Evolutionary conservation across 2,888 invertebrate species (phyloP), one percentile per base, ranked within the genome.

Genomic region (Synergus umbraculus): DNA sequence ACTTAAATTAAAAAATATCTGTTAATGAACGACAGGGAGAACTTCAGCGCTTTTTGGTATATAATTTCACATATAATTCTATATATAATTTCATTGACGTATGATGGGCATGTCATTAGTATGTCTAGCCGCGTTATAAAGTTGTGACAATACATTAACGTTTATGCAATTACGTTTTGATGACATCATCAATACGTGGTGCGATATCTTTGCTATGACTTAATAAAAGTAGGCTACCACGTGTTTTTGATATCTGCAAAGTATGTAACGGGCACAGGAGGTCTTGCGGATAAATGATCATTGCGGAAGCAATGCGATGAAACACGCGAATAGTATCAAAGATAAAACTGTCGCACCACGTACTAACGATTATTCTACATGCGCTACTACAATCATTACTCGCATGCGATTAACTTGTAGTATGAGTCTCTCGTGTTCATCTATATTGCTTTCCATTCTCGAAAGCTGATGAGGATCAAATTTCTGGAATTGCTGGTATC

Each of bases 191-290:
- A 22, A 67, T 22, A 44, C 22, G 44, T 13, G 67, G 18, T 67
- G 13, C 18, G 46, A 10, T 46, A 67, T 67, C 44, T 67, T 8
- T 29, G 2, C 58, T 12, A 66, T 43, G 10, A 66, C 1, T 58
- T 15, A 41, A 12, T 22, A 46, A 67, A 67, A 67, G 46, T 46
- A 66, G 67, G 67, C 13, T 18, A 46, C 46, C 67, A 43, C 43
- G 67, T 67, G 67, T 22, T 67, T 67, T 44, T 46, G 22, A 67
- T 46, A 67, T 67, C 67, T 46, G 10, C 10, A 43, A 66, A 66
- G 66, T 66, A 43, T 66, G 66, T 43, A 66, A 66, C n/a, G 66
- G 43, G 66, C 18, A 66, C 66, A 66, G 4, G 4, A 44, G 18
- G 43, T 43, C 41, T 43, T 66, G 43, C 3, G 43, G 18, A 66